Evolutionary conservation across 35 echinoderm and acorn worm genomes (phyloP), one percentile per base, ranked within the genome.

Genomic region (Antedon bifida): DNA sequence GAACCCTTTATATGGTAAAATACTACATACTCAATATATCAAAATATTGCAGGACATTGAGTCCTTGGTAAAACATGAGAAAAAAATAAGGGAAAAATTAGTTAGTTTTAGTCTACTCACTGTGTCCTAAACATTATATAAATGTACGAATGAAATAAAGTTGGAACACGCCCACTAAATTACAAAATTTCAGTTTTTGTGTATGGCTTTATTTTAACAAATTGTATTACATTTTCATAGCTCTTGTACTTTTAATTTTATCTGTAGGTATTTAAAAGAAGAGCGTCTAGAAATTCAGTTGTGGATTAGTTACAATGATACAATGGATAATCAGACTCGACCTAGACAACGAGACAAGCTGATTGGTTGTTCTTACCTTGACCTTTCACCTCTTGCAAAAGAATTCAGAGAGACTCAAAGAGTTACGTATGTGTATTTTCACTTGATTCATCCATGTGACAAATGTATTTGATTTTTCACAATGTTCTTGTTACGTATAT

Each of bases 291-390:
- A 92, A 84, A 34, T 99, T 7, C 95, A 99, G 55, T 44, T 99
- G 0, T 99, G 95, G 95, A 64, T 99, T 12, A 99, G 85, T 38
- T 86, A 85, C 85, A 89, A 73, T 75, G 19, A 39, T 19, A 86
- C 88, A n/a, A 39, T 77, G 0, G 32, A 34, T 5, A 11, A 38
- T 74, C 44, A 73, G 33, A 39, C 77, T 29, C 75, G 88, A 38
- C 88, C 91, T 21, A 89, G 88, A 9, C 88, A 99, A 17, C 51
- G 91, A 77, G 95, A 99, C 83, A 99, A 86, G 73, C 86, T 88
- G 38, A 93, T 99, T 83, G 95, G 95, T 9, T 99, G 91, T 86
- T 78, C 91, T 32, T 89, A 99, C 34, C 46, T 99, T 73, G 95
- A 93, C 85, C 77, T 92, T 32, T 90, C 88, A 36, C 35, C 80